Percentiles rank a stretch among this genome's conserved stretches.
Evolutionary conservation across 2,888 invertebrate genomes (phyloP).

Genomic region (Ecliptopera silaceata): DNA sequence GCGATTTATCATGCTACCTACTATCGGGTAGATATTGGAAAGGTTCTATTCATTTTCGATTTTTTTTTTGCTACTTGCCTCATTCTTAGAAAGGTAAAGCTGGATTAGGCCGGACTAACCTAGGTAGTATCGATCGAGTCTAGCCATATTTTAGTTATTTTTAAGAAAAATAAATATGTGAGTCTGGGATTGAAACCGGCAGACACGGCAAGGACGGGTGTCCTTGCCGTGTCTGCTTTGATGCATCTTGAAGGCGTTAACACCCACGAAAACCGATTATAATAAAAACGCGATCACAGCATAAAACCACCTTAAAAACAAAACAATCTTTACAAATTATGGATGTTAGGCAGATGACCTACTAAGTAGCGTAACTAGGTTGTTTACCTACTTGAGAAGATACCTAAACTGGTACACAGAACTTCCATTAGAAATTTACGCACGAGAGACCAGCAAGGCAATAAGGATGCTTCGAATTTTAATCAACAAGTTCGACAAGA

Average conservation of each 20-base stretch:
- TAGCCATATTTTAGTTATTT: background rate
- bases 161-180: too few species aligned
- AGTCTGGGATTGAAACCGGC: too few species aligned
- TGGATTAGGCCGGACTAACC: background rate
- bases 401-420: constrained; percentile 42
- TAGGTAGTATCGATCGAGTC: background rate
- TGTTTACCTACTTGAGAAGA: background rate
- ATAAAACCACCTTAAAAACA: too few species aligned
- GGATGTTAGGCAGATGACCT: background rate
- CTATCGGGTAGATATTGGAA: constrained; percentile 2
- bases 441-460: constrained; percentile 30
- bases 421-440: constrained; percentile 56
- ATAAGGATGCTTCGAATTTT: constrained; percentile 47
- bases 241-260: too few species aligned
- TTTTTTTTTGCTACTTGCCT: background rate
- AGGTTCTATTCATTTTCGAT: constrained; percentile 1
- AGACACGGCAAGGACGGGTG: too few species aligned
- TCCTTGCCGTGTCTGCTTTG: too few species aligned
- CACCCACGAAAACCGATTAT: too few species aligned
- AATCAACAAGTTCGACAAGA: constrained; percentile 35
- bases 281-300: too few species aligned
- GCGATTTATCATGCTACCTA: constrained; percentile 30
- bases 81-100: background rate
- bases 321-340: too few species aligned
- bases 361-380: background rate